Evolutionary conservation across 1,140 invertebrate genomes (phyloP).

Genomic region (Apis cerana): DNA sequence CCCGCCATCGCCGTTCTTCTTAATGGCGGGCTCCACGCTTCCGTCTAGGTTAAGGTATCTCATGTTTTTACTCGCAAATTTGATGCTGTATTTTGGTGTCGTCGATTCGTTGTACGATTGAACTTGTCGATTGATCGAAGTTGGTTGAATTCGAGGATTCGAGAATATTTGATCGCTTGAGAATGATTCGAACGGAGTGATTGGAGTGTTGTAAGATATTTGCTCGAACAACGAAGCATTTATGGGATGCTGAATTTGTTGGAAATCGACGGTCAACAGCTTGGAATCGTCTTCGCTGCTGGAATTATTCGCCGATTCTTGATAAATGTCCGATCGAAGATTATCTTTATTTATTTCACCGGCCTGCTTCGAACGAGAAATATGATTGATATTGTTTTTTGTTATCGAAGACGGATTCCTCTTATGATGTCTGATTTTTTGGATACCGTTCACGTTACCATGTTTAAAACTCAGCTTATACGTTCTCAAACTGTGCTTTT

Average conservation of each 20-base stretch:
- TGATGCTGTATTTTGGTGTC: conserved; percentile 6
- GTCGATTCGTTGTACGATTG: not conserved
- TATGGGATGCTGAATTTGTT: not conserved
- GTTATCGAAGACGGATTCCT: not conserved
- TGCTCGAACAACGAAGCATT: not conserved
- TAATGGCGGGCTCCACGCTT: not conserved
- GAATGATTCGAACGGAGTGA: not conserved
- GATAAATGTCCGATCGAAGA: not conserved
- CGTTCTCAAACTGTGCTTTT: not conserved
- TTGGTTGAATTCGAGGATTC: not conserved
- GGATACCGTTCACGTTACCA: not conserved
- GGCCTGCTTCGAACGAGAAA: fast-evolving
- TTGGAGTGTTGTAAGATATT: not conserved
- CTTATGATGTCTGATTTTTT: not conserved
- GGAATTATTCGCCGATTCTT: not conserved
- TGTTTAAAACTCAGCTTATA: conserved; percentile 1
- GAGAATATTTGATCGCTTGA: not conserved
- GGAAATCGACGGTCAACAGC: not conserved
- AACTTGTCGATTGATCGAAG: too few relatives aligned
- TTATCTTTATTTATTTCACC: not conserved
- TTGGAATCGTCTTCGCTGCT: not conserved
- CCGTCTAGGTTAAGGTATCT: conserved; percentile 34
- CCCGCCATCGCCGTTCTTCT: not conserved
- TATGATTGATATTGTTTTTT: too few relatives aligned
- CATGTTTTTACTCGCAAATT: conserved; percentile 38